Percentiles rank a stretch among this genome's conserved stretches.
phyloP scores from a whole-genome alignment of 2,797 vertebrate species.

The Leucoraja ocellata region DNA sequence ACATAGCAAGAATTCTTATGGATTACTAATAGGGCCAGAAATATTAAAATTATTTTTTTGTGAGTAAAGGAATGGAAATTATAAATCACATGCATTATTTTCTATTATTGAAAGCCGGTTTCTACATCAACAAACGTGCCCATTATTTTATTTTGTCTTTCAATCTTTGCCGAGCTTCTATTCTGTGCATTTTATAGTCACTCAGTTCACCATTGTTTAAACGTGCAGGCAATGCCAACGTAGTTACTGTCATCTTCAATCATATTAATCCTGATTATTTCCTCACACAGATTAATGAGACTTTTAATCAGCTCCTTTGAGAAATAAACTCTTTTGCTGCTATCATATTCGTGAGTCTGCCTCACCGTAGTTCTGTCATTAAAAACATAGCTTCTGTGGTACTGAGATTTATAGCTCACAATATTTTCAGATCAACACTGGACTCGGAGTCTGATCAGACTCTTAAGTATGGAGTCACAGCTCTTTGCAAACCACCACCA shows the following conservation, averaged over 20 bases:
- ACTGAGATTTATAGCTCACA: background rate
- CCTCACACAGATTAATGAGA: background rate
- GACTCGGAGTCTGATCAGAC: background rate
- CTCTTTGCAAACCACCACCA: background rate
- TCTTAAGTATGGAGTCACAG: background rate
- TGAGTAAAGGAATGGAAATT: background rate
- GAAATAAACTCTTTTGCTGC: background rate
- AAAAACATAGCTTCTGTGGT: background rate
- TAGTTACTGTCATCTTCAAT: background rate
- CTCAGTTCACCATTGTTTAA: background rate
- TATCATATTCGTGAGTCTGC: background rate
- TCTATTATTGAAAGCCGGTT: background rate
- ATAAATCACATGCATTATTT: background rate
- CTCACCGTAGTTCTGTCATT: background rate
- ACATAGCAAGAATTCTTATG: background rate
- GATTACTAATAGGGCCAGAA: background rate
- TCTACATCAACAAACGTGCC: background rate
- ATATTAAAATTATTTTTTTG: background rate
- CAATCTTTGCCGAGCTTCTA: background rate
- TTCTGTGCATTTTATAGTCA: background rate
- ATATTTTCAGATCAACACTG: background rate
- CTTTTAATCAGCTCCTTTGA: constrained; percentile 4
- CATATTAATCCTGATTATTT: constrained; percentile 1
- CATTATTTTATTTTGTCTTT: background rate
- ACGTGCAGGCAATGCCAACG: background rate